phyloP scores from a whole-genome alignment of 2,888 invertebrate genomes.

The Eristalis arbustorum region DNA sequence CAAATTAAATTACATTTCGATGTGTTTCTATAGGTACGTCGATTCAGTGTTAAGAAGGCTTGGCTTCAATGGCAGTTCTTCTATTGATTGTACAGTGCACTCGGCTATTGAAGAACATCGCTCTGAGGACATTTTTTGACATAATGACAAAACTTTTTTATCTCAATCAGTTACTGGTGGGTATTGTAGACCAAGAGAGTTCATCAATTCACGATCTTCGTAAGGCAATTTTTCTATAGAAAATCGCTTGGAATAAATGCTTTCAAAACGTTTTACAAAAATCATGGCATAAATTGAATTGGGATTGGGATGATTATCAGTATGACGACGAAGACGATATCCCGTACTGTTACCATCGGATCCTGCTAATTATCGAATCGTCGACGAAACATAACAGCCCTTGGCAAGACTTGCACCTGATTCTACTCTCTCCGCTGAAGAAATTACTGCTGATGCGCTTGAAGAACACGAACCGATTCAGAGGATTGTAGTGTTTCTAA shows the following conservation, averaged over 20 bases:
- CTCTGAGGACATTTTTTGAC: too few species aligned
- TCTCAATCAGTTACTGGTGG: not conserved
- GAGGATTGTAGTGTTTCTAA: not conserved
- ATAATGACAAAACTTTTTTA: not conserved
- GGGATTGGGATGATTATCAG: constrained; percentile 27
- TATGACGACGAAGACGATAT: constrained; percentile 35
- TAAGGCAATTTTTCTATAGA: constrained; percentile 17
- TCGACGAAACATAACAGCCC: not conserved
- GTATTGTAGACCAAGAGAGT: not conserved
- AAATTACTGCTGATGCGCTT: not conserved
- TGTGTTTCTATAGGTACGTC: not conserved
- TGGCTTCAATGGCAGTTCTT: not conserved
- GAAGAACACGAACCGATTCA: not conserved
- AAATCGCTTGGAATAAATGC: constrained; percentile 20
- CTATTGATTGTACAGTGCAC: not conserved
- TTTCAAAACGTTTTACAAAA: not conserved
- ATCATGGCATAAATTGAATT: too few species aligned
- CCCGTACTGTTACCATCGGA: not conserved
- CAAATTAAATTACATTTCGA: too few species aligned
- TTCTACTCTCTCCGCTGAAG: not conserved
- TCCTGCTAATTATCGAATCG: not conserved
- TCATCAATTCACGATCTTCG: constrained; percentile 15
- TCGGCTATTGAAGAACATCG: constrained; percentile 7
- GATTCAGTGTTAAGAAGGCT: not conserved
- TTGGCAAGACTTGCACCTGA: not conserved